phyloP scores from a whole-genome alignment of 2,888 invertebrate genomes.

The Zele albiditarsus region DNA sequence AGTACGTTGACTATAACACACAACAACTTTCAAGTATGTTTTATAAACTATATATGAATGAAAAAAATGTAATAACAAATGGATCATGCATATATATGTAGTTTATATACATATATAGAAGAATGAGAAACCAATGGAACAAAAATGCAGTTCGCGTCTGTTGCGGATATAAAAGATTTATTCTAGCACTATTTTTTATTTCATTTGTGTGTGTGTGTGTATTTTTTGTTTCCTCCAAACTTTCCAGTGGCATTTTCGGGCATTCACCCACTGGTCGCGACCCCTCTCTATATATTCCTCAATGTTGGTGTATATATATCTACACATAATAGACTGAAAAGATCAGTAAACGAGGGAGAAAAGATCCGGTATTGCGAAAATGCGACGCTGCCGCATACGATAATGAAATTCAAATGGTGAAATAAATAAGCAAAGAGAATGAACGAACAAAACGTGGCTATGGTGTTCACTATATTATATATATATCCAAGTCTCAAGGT shows the following conservation, averaged over 20 bases:
- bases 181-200: neutral
- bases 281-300: neutral
- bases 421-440: slow-evolving; percentile 53
- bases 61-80: neutral
- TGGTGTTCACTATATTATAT: neutral
- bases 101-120: neutral
- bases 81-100: neutral
- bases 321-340: neutral
- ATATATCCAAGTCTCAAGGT: slow-evolving; percentile 47
- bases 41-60: neutral
- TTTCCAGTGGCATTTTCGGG: neutral
- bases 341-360: slow-evolving; percentile 13
- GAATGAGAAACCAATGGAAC: neutral
- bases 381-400: slow-evolving; percentile 55
- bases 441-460: neutral
- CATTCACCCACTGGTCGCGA: neutral
- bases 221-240: neutral
- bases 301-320: neutral
- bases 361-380: slow-evolving; percentile 36
- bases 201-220: neutral
- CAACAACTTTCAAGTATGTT: neutral
- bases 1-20: neutral
- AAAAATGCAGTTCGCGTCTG: neutral
- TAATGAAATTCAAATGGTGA: slow-evolving; percentile 71
- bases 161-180: neutral